A percentile compares a stretch with the other conserved stretches of the same genome.
Conservation (phyloP, 2,113 vertebrate genomes). For the Cottus gobio region DNA sequence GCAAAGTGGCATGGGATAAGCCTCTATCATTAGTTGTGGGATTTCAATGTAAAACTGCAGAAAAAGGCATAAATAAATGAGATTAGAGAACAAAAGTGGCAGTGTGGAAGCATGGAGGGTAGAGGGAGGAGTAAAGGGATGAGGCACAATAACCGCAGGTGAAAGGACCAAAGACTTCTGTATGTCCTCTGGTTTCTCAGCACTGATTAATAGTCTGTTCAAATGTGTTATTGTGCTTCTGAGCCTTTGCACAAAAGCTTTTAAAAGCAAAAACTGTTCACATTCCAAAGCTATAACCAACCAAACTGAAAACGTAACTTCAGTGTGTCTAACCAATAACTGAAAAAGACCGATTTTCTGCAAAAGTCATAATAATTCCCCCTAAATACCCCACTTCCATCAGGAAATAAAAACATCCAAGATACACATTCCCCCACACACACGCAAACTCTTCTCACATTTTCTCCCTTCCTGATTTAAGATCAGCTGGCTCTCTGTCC, state of each 20-base stretch:
- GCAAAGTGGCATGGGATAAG: slow-evolving; percentile 36
- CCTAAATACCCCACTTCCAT: slow-evolving; percentile 31
- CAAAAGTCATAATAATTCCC: slow-evolving; percentile 38
- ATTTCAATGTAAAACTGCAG: slow-evolving; percentile 48
- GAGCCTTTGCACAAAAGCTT: not conserved
- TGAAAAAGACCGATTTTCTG: slow-evolving; percentile 24
- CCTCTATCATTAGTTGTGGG: slow-evolving; percentile 50
- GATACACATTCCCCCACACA: slow-evolving; percentile 27
- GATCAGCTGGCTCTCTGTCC: slow-evolving; percentile 7
- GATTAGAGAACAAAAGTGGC: slow-evolving; percentile 58
- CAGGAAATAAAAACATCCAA: slow-evolving; percentile 55
- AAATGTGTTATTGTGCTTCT: slow-evolving; percentile 7
- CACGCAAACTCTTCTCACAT: slow-evolving; percentile 9
- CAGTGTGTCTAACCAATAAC: slow-evolving; percentile 10
- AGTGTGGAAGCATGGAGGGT: slow-evolving; percentile 35
- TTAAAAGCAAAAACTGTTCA: not conserved
- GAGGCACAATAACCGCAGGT: slow-evolving; percentile 49
- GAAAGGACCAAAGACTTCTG: slow-evolving; percentile 22
- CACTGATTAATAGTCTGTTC: slow-evolving; percentile 7
- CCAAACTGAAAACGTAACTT: slow-evolving; percentile 15
- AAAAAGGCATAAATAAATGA: slow-evolving; percentile 57
- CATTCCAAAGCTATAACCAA: not conserved
- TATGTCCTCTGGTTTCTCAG: slow-evolving; percentile 5
- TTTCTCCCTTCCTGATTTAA: slow-evolving; percentile 15
- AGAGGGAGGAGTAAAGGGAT: slow-evolving; percentile 27